phyloP scores from a whole-genome alignment of 2,113 vertebrate genomes.

The Raphicerus campestris region DNA sequence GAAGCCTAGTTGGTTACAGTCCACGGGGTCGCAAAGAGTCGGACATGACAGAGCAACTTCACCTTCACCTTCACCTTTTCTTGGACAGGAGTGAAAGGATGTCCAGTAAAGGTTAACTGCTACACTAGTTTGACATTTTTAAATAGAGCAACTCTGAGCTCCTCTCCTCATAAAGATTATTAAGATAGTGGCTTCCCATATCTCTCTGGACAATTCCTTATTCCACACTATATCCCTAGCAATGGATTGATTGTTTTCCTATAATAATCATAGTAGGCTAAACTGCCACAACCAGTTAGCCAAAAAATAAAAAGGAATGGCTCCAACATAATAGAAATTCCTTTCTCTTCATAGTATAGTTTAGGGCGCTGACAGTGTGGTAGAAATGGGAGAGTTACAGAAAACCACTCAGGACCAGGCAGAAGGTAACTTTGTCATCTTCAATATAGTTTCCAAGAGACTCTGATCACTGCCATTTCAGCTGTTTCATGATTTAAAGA shows the following conservation, averaged over 20 bases:
- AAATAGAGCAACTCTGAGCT: no score
- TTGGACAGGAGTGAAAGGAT: not conserved
- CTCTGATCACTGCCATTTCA: not conserved
- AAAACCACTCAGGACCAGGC: not conserved
- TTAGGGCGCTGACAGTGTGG: accelerated
- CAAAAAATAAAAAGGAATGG: not conserved
- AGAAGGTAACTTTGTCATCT: not conserved
- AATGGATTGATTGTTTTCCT: not conserved
- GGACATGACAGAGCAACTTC: no score
- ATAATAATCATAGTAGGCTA: not conserved
- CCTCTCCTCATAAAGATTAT: not conserved
- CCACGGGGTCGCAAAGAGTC: no score
- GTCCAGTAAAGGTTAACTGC: not conserved
- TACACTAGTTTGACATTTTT: not conserved
- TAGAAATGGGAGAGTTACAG: not conserved
- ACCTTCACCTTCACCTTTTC: no score
- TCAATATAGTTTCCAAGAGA: not conserved
- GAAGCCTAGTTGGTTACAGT: no score
- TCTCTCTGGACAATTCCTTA: not conserved
- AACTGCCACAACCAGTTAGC: not conserved
- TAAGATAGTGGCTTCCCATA: not conserved
- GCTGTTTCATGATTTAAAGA: not conserved
- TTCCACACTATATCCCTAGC: not conserved
- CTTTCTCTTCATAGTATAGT: not conserved
- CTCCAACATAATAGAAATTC: not conserved